Percentiles rank a stretch among this genome's conserved stretches.
These are phyloP conservation scores for Zosterops hypoxanthus DNA, from an alignment of 2,113 vertebrate species.

Conservation along the genomic window DNA sequence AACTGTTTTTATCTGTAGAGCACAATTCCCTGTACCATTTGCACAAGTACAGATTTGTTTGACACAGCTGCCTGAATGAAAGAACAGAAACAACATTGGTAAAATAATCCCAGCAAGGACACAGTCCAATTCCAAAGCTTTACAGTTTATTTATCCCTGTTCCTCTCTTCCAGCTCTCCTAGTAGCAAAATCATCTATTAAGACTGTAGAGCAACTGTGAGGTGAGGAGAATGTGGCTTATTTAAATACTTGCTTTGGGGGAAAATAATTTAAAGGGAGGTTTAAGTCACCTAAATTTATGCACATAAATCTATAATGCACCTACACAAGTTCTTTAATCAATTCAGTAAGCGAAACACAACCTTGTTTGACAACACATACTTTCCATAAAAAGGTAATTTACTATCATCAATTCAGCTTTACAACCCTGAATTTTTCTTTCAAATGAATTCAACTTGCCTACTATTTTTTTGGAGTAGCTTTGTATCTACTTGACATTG, in stretches of 20 bases:
- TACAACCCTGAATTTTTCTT: background rate
- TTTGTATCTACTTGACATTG: background rate
- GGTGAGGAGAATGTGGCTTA: background rate
- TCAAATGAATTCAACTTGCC: background rate
- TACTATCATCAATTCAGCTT: background rate
- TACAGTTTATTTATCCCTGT: background rate
- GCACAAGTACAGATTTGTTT: background rate
- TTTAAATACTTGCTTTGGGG: background rate
- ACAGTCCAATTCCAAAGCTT: background rate
- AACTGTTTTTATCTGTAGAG: background rate
- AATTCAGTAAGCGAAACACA: background rate
- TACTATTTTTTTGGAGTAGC: background rate
- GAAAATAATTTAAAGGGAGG: background rate
- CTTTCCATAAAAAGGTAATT: background rate
- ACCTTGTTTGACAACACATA: background rate
- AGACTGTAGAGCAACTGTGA: background rate
- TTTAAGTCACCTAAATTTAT: background rate
- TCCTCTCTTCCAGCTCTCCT: background rate
- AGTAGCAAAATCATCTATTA: background rate
- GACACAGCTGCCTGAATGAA: background rate
- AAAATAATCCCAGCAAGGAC: background rate
- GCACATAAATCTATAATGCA: background rate
- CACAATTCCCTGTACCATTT: background rate
- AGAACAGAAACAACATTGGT: background rate
- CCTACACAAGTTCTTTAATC: background rate